phyloP scores from a whole-genome alignment of 1,140 invertebrate genomes.

The Aphis gossypii region DNA sequence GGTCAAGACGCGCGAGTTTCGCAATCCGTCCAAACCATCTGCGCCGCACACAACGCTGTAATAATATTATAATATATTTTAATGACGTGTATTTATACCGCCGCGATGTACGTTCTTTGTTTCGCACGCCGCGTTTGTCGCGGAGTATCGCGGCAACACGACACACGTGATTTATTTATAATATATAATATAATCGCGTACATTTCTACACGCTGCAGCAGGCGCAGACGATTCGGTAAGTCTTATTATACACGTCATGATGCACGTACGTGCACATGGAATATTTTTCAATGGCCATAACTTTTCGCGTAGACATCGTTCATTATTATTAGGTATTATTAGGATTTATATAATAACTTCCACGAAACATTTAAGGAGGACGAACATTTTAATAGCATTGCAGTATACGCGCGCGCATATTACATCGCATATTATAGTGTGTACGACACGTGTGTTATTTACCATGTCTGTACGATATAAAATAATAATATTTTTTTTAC shows the following conservation, averaged over 20 bases:
- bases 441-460: too few species aligned
- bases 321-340: too few species aligned
- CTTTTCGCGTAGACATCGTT: background rate
- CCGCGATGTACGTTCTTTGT: background rate
- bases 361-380: too few species aligned
- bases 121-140: background rate
- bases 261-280: too few species aligned
- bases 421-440: too few species aligned
- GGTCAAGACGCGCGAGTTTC: constrained; percentile 18
- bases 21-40: background rate
- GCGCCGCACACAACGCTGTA: background rate
- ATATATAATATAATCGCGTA: background rate
- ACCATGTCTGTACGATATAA: background rate
- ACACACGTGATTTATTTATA: background rate
- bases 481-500: background rate
- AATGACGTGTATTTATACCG: background rate
- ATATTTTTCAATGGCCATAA: background rate
- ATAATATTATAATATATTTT: too few species aligned
- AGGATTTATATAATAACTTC: too few species aligned
- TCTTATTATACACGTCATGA: background rate
- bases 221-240: background rate
- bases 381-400: too few species aligned
- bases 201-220: too few species aligned
- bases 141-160: background rate
- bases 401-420: too few species aligned